A percentile compares a stretch with the other conserved stretches of the same genome.
These are phyloP conservation scores for Drosophila multiciliata DNA, from an alignment of 2,888 invertebrate genomes.

Conservation along the genomic window DNA sequence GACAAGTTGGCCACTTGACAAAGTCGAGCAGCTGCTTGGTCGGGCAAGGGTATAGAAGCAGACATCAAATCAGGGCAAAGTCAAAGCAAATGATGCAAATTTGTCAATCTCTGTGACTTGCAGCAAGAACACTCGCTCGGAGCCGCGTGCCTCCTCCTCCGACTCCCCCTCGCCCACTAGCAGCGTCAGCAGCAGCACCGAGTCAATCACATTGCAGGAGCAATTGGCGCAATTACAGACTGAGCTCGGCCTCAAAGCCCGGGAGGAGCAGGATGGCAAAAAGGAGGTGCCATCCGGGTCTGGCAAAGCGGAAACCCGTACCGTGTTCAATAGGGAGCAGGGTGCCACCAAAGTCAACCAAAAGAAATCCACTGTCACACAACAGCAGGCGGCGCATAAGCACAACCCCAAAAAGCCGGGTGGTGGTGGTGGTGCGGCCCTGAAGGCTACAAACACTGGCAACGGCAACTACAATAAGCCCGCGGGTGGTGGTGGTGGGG, in stretches of 20 bases:
- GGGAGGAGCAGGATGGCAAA: constrained; percentile 20
- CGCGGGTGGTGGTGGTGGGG: constrained; percentile 49
- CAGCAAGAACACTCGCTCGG: constrained; percentile 83
- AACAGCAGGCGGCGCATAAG: constrained; percentile 64
- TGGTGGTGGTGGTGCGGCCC: constrained; percentile 46
- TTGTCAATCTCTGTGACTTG: constrained; percentile 46
- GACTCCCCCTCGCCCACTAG: constrained; percentile 17
- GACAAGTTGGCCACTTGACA: not conserved
- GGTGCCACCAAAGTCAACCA: constrained; percentile 56
- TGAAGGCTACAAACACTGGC: constrained; percentile 80
- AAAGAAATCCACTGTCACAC: constrained; percentile 71
- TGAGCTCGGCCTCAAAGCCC: constrained; percentile 74
- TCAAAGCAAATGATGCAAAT: constrained; percentile 61
- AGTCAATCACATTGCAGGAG: constrained; percentile 83
- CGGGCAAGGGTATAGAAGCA: constrained; percentile 1
- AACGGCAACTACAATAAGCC: constrained; percentile 69
- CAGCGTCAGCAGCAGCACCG: constrained; percentile 50
- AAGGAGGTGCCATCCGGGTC: constrained; percentile 43
- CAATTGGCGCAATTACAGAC: constrained; percentile 81
- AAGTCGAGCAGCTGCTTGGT: not conserved
- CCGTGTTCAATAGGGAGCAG: constrained; percentile 58
- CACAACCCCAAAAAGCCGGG: constrained; percentile 79
- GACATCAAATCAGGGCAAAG: constrained; percentile 20
- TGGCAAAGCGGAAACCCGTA: constrained; percentile 67
- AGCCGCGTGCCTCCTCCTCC: constrained; percentile 60